Evolutionary conservation across 2,888 invertebrate species (phyloP), one percentile per base, ranked within the genome.

Genomic region (Ptychoptera albimana): DNA sequence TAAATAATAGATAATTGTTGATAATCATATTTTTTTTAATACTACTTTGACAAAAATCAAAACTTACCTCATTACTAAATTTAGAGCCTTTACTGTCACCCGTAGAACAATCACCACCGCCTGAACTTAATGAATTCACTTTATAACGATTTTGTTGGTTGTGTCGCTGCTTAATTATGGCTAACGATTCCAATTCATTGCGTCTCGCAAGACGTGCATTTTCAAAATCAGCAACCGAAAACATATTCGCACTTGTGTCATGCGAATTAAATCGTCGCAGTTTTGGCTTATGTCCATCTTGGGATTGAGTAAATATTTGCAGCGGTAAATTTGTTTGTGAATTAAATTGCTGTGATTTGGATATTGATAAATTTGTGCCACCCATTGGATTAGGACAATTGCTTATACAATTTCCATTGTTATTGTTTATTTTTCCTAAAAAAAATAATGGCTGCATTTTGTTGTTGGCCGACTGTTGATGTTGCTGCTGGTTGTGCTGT

Each of bases 181-280:
- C 23, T 7, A 23, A 23, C 3, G 23, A 23, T 54, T 65, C 65
- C 46, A 62, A 60, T 54, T 65, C 64, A 48, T 65, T 65, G 38
- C 65, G 63, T 14, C 65, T 54, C 32, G 63, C 64, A 45, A 65
- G 53, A 35, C 65, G 59, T 36, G 65, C 65, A 53, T 65, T 63
- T 53, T 65, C 65, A 51, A 65, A 65, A 48, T 65, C 65, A 2
- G 64, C 63, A 39, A 65, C 65, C 36, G 65, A 65, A 56, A 65
- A 65, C 64, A 65, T 65, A 52, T 65, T 65, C 30, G 64, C 60
- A 53, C 64, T 64, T 11, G 61, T 63, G 44, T 65, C 65, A 50
- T 65, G 65, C 47, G 65, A 65, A 54, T 64, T 65, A 46, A 62
- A 65, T 32, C 65, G 58, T 45, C 65, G 55, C 51, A 64, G 48